phyloP scores from a whole-genome alignment of 2,113 vertebrate species.

The Salvelinus sp. region DNA sequence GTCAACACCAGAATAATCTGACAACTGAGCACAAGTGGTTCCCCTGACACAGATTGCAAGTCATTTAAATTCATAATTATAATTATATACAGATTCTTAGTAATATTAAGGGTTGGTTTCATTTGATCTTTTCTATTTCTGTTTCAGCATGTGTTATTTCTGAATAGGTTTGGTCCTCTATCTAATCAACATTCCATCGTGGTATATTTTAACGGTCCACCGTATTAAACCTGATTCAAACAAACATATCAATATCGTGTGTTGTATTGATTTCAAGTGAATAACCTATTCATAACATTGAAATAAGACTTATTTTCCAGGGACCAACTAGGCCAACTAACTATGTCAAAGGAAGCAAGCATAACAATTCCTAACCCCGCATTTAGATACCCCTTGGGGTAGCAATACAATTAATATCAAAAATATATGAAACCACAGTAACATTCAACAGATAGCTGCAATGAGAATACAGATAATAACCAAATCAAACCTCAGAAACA shows the following conservation, averaged over 20 bases:
- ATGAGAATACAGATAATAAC: no score
- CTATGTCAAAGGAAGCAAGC: no score
- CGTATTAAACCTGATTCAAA: no score
- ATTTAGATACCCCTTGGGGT: no score
- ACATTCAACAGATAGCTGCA: not conserved
- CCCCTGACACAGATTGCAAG: constrained; percentile 25
- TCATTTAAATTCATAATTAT: constrained; percentile 1
- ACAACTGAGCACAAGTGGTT: constrained; percentile 57
- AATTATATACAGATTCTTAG: constrained; percentile 27
- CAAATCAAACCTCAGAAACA: not conserved
- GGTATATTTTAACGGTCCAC: no score
- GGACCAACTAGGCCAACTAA: not conserved
- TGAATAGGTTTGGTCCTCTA: not conserved
- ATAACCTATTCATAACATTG: no score
- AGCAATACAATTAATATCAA: no score
- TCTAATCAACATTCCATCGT: no score
- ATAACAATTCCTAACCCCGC: no score
- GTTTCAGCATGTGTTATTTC: not conserved
- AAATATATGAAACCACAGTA: not conserved
- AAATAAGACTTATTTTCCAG: no score
- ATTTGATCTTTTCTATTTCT: constrained; percentile 6
- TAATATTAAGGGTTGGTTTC: not conserved
- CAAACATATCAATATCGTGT: not conserved
- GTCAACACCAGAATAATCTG: constrained; percentile 26
- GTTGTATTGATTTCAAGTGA: no score